Base-by-base conservation (phyloP, 2,113 vertebrate genomes). In the Eudyptes chrysolophus region DNA sequence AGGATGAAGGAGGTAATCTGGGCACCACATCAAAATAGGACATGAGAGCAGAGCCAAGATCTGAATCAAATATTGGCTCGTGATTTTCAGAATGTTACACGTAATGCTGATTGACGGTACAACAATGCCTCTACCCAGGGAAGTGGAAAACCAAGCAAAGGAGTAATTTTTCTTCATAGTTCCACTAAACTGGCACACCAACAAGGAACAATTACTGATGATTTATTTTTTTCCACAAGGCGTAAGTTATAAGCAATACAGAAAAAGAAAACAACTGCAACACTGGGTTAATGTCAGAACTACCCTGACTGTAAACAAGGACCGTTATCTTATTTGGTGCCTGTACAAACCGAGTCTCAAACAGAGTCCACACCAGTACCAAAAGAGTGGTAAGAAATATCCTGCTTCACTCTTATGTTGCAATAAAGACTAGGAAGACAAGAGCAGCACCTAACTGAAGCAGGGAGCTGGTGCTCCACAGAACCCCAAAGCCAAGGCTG, bases 51-150 rank as follows among this genome's bases (percentile, higher is more conserved):
- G 62, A 97, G 93, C 92, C 94, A 96, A 96, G 81, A 95, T 51
- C 72, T 88, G 87, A 96, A 95, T 83, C 84, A 95, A 90, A 89
- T 60, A 93, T n/a, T 95, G 87, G 93, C 92, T 93, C 0, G 0
- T 80, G 75, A 77, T 95, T 92, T 97, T 94, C 84, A 85, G 82
- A 91, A 89, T 83, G 92, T 91, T 95, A 64, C 71, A 80, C 82
- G 84, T 96, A 96, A 97, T 60, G 64, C 84, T 97, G 95, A 96
- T 44, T 97, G 96, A 96, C 84, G 0, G 78, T 27, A 93, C 64
- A 93, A 96, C 94, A 97, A 96, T 92, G 95, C n/a, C 78, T 92
- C 70, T 95, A 74, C 68, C 46, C 93, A 93, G 89, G 92, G 89
- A 94, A 88, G 84, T 95, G 71, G 83, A 84, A 97, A 95, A 77